phyloP scores from a whole-genome alignment of 2,888 invertebrate species.

The Bhutanitis thaidina region DNA sequence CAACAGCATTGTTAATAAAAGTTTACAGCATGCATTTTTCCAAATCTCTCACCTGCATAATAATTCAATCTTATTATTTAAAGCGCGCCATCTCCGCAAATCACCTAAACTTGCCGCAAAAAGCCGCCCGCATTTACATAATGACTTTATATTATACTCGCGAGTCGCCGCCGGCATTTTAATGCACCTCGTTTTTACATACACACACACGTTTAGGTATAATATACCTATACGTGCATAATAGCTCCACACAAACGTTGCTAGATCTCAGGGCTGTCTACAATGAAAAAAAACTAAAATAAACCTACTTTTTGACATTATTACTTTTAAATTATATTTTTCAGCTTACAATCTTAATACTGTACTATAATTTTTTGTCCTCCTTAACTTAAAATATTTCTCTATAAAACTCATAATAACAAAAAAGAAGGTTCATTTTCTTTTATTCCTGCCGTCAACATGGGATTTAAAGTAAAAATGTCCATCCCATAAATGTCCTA shows the following conservation, averaged over 20 bases:
- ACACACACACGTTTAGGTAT: slow-evolving; percentile 35
- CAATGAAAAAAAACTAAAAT: too few species aligned
- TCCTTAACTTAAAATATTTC: too few species aligned
- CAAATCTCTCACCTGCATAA: slow-evolving; percentile 15
- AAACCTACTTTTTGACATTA: too few species aligned
- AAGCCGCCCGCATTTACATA: slow-evolving; percentile 66
- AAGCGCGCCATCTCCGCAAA: slow-evolving; percentile 42
- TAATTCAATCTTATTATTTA: slow-evolving; percentile 32
- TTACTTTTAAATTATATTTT: too few species aligned
- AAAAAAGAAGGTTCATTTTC: too few species aligned
- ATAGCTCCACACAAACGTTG: slow-evolving; percentile 10
- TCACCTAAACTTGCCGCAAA: slow-evolving; percentile 66
- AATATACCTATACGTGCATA: slow-evolving; percentile 17
- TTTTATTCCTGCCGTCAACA: too few species aligned
- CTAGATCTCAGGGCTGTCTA: slow-evolving; percentile 8
- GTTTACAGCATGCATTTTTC: background rate
- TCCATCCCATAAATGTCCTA: too few species aligned
- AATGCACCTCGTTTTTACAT: slow-evolving; percentile 47
- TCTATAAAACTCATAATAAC: too few species aligned
- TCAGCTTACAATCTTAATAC: too few species aligned
- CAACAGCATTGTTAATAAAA: too few species aligned
- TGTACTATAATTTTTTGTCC: too few species aligned
- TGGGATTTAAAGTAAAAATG: too few species aligned
- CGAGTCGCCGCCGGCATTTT: slow-evolving; percentile 61
- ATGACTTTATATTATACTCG: slow-evolving; percentile 74